These are phyloP conservation scores for Porites cylindrica DNA, from an alignment of 92 coral and sea anemone genomes.

Conservation along the genomic window DNA sequence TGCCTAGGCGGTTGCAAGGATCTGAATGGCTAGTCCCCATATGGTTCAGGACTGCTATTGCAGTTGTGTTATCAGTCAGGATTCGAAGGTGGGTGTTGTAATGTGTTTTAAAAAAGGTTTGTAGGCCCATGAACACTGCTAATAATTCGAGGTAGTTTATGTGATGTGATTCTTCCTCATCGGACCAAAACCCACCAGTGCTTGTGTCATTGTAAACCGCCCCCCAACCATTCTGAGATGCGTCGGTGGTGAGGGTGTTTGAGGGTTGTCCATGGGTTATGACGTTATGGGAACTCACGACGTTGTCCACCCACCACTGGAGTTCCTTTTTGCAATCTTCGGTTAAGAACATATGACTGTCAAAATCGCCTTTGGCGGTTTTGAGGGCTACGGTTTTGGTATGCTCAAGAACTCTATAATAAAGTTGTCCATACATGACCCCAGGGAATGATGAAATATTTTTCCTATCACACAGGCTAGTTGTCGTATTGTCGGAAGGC, in stretches of 20 bases:
- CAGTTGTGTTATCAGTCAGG: constrained; percentile 23
- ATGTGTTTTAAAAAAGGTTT: constrained; percentile 1
- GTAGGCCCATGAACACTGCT: neutral
- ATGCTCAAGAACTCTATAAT: no score
- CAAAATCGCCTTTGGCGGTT: no score
- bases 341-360: neutral
- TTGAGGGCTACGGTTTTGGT: no score
- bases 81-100: neutral
- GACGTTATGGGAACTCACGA: neutral
- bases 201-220: constrained; percentile 9
- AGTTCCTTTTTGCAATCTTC: constrained; percentile 21
- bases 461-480: no score
- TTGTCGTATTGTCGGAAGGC: no score
- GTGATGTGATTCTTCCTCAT: neutral
- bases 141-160: no score
- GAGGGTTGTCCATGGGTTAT: constrained; percentile 1
- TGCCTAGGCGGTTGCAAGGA: constrained; percentile 9
- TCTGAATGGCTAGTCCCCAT: constrained; percentile 44
- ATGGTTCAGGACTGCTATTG: constrained; percentile 21
- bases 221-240: constrained; percentile 10
- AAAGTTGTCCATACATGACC: no score
- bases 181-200: constrained; percentile 9
- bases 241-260: constrained; percentile 9
- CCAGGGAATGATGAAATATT: no score
- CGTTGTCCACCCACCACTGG: constrained; percentile 17